A percentile compares a stretch with the other conserved stretches of the same genome.
Conservation (phyloP, 30 jellyfish, hydroid and myxozoan species). For the Nemopilema nomurai region DNA sequence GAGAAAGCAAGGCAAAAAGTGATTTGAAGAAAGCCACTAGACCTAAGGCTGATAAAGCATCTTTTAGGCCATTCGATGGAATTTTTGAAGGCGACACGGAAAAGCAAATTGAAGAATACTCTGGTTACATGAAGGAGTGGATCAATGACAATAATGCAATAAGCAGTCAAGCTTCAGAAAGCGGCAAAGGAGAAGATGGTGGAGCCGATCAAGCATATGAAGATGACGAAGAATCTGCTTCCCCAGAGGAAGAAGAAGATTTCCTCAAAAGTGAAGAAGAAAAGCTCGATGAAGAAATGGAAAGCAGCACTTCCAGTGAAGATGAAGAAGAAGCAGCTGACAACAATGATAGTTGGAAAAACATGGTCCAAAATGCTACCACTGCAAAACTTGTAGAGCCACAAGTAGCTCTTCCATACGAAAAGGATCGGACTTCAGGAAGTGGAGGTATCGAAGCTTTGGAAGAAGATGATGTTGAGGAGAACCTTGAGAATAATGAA, state of each 20-base stretch:
- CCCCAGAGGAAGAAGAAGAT: background rate
- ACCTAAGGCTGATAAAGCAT: background rate
- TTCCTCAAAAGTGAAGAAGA: background rate
- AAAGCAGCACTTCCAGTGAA: background rate
- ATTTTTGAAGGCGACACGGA: background rate
- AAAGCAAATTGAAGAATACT: constrained; percentile 13
- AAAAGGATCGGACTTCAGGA: background rate
- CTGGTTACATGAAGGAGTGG: constrained; percentile 34
- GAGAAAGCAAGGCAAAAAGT: background rate
- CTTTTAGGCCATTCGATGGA: background rate
- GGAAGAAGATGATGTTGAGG: background rate
- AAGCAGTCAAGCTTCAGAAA: background rate
- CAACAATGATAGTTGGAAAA: background rate
- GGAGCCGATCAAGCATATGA: background rate
- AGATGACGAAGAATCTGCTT: background rate
- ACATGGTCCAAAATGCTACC: background rate
- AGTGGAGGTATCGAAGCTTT: background rate
- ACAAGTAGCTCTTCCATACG: background rate
- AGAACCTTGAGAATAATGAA: background rate
- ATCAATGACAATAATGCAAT: background rate
- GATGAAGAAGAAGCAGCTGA: background rate
- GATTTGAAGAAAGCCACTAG: background rate
- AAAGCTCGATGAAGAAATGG: background rate
- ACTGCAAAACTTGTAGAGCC: background rate
- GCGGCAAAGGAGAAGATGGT: background rate